phyloP scores from a whole-genome alignment of 2,797 vertebrate genomes.

The Siniperca obscura region DNA sequence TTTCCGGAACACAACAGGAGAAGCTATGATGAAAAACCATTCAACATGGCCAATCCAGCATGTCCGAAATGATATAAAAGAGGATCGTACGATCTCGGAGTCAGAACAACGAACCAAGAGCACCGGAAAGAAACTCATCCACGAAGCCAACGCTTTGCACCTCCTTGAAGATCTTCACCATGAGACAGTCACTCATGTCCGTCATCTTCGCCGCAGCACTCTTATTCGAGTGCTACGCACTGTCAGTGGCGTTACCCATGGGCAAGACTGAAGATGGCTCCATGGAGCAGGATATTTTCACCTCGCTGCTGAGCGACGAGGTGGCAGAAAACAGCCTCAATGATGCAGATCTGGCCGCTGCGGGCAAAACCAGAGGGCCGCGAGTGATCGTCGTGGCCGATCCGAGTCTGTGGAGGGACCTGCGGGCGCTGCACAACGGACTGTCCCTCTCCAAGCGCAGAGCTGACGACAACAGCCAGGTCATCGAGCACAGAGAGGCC shows the following conservation, averaged over 20 bases:
- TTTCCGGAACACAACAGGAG: constrained; percentile 62
- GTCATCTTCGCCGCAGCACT: constrained; percentile 73
- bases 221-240: constrained; percentile 65
- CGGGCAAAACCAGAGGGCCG: constrained; percentile 46
- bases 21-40: constrained; percentile 32
- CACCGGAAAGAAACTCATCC: constrained; percentile 28
- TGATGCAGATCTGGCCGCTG: constrained; percentile 15
- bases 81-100: background rate
- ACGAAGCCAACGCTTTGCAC: background rate
- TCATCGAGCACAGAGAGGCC: constrained; percentile 49
- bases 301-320: constrained; percentile 68
- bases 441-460: constrained; percentile 70
- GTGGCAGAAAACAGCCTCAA: constrained; percentile 54
- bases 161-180: constrained; percentile 66
- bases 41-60: constrained; percentile 58
- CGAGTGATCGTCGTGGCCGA: constrained; percentile 79
- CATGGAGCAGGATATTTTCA: constrained; percentile 75
- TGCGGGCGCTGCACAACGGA: constrained; percentile 68
- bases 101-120: constrained; percentile 50
- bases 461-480: constrained; percentile 68
- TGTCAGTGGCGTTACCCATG: constrained; percentile 64
- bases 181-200: constrained; percentile 77
- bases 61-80: constrained; percentile 78
- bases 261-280: constrained; percentile 70
- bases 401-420: constrained; percentile 74